A percentile compares a stretch with the other conserved stretches of the same genome.
Evolutionary conservation across 2,113 vertebrate species (phyloP).

Genomic region (Salvelinus fontinalis): DNA sequence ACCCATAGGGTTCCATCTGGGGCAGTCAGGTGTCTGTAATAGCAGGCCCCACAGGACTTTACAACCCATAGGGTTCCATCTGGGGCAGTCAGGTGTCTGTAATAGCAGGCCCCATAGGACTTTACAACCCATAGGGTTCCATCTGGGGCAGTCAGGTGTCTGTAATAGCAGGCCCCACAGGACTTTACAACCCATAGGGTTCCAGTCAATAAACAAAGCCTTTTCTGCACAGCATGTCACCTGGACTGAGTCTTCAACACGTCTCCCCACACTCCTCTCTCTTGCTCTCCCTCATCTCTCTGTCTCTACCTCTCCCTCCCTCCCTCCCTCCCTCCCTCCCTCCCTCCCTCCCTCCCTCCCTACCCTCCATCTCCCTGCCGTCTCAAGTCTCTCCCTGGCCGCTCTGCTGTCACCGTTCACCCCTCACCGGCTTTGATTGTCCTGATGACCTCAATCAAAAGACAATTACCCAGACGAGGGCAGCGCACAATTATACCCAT

Average conservation of each 20-base stretch:
- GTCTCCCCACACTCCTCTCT: conserved; percentile 18
- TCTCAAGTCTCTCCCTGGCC: conserved; percentile 42
- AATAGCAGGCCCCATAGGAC: conserved; percentile 16
- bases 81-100: conserved; percentile 3
- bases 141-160: not conserved
- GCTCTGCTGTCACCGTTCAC: conserved; percentile 72
- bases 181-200: conserved; percentile 1
- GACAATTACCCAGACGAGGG: conserved; percentile 88
- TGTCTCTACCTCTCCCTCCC: conserved; percentile 63
- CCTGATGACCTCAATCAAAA: conserved; percentile 98
- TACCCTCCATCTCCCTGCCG: conserved; percentile 21
- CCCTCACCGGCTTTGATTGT: conserved; percentile 85
- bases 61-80: no score
- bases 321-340: conserved; percentile 48
- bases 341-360: conserved; percentile 56
- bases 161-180: conserved; percentile 33
- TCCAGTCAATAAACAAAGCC: conserved; percentile 27
- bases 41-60: no score
- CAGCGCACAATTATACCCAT: conserved; percentile 88
- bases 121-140: no score
- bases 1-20: no score
- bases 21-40: no score
- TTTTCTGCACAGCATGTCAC: conserved; percentile 37
- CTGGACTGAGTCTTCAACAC: conserved; percentile 27
- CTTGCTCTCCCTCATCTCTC: conserved; percentile 25